Evolutionary conservation across 1,140 invertebrate species (phyloP), one percentile per base, ranked within the genome.

Genomic region (Trichoplusia ni): DNA sequence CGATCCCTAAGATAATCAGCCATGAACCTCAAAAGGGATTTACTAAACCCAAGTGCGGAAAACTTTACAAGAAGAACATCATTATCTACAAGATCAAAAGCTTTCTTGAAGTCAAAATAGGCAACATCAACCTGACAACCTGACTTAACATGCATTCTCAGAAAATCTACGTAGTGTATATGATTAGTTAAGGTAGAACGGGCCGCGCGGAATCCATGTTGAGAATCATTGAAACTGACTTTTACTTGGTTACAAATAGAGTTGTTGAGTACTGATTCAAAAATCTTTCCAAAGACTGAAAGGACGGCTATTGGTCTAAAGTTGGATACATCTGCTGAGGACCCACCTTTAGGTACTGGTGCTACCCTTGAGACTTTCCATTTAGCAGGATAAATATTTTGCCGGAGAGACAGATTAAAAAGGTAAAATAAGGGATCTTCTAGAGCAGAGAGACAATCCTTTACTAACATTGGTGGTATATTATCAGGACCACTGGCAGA

Each of bases 401-500:
- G 9, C 2, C 33, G 21, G 1, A 63, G 21, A 29, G 23, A 63
- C 2, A 58, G 9, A 19, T 67, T 67, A 38, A 38, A 67, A 1
- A 67, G 1, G 13, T 38, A 33, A 4, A 61, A 40, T 19, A 67
- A 33, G 7, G 64, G 64, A 7, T 46, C 18, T 18, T 21, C 13
- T 8, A 67, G 18, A 0, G 27, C 40, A 2, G 47, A 23, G 1
- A 33, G 19, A 16, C 37, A 67, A 18, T 67, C 65, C 40, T 56
- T 61, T 8, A 49, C 25, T 9, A 67, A 16, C 23, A 56, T 56
- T 6, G 27, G 13, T 8, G 51, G 65, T 1, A 67, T 60, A 11
- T 19, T 35, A 37, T 67, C 58, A 2, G 56, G 58, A 13, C 64
- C 64, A 51, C 7, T 13, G 2, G 54, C 16, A 33, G 37, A 53